phyloP scores from a whole-genome alignment of 1,140 invertebrate species.

The Psilanteris sp. region DNA sequence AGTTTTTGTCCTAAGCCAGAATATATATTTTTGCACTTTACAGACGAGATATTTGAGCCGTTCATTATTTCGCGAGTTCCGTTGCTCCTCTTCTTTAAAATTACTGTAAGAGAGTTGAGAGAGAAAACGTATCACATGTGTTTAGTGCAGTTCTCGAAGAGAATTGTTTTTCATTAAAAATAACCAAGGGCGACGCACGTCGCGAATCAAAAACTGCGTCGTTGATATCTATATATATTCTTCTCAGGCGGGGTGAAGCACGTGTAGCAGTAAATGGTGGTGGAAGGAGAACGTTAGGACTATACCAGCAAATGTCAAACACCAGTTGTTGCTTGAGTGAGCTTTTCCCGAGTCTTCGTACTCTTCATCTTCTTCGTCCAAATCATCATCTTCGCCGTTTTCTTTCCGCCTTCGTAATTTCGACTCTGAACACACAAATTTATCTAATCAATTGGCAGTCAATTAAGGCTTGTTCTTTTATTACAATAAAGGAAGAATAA shows the following conservation, averaged over 20 bases:
- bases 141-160: conserved; percentile 53
- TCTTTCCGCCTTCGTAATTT: conserved; percentile 72
- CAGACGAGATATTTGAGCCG: conserved; percentile 52
- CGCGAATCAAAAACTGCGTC: conserved; percentile 40
- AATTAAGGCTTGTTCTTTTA: not conserved
- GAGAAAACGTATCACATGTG: conserved; percentile 61
- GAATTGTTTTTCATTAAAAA: conserved; percentile 50
- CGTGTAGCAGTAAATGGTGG: conserved; percentile 70
- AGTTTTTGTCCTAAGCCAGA: conserved; percentile 36
- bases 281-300: conserved; percentile 68
- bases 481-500: conserved; percentile 12
- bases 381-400: conserved; percentile 64
- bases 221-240: conserved; percentile 54
- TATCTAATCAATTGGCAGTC: conserved; percentile 41
- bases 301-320: conserved; percentile 56
- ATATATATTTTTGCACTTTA: conserved; percentile 59
- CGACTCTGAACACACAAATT: conserved; percentile 68
- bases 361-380: conserved; percentile 69
- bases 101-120: conserved; percentile 42
- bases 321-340: conserved; percentile 46
- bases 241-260: conserved; percentile 73
- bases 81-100: conserved; percentile 43
- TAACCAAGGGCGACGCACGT: conserved; percentile 46
- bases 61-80: conserved; percentile 37
- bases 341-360: conserved; percentile 71